A percentile compares a stretch with the other conserved stretches of the same genome.
These are phyloP conservation scores for Sebastiscus tertius DNA, from an alignment of 2,797 vertebrate genomes.

Conservation along the genomic window DNA sequence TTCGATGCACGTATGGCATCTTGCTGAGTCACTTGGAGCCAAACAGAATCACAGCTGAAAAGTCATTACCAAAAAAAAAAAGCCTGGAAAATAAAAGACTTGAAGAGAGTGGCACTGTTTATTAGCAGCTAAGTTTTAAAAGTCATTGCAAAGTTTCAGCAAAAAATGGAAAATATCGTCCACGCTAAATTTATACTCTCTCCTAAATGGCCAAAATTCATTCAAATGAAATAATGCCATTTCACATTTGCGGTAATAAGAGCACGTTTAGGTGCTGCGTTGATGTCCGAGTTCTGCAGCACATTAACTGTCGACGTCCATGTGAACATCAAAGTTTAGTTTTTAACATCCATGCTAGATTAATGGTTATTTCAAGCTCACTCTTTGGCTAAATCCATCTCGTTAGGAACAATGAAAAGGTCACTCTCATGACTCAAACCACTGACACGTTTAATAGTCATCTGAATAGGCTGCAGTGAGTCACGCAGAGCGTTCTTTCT, in stretches of 20 bases:
- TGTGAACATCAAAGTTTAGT: background rate
- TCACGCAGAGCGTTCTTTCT: constrained; percentile 19
- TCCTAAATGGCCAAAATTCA: constrained; percentile 27
- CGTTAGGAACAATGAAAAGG: constrained; percentile 55
- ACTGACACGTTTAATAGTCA: constrained; percentile 41
- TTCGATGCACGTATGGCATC: constrained; percentile 32
- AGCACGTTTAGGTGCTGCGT: background rate
- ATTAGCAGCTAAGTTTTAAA: constrained; percentile 51
- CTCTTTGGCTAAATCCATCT: constrained; percentile 35
- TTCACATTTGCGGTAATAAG: constrained; percentile 22
- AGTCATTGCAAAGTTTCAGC: constrained; percentile 50
- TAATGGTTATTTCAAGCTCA: constrained; percentile 26
- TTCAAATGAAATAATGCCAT: constrained; percentile 27
- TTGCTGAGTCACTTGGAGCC: constrained; percentile 47
- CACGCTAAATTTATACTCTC: constrained; percentile 8
- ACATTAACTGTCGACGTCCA: constrained; percentile 2
- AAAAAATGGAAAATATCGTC: constrained; percentile 4
- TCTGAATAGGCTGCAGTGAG: constrained; percentile 32
- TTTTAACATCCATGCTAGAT: constrained; percentile 21
- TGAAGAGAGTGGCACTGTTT: constrained; percentile 46
- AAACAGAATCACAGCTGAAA: constrained; percentile 51
- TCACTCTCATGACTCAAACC: constrained; percentile 55
- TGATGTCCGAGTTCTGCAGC: constrained; percentile 1
- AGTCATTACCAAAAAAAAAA: constrained; percentile 54
- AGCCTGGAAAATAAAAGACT: constrained; percentile 30